These are phyloP conservation scores for Acanthornis magna DNA, from an alignment of 2,797 vertebrate species.

Conservation along the genomic window DNA sequence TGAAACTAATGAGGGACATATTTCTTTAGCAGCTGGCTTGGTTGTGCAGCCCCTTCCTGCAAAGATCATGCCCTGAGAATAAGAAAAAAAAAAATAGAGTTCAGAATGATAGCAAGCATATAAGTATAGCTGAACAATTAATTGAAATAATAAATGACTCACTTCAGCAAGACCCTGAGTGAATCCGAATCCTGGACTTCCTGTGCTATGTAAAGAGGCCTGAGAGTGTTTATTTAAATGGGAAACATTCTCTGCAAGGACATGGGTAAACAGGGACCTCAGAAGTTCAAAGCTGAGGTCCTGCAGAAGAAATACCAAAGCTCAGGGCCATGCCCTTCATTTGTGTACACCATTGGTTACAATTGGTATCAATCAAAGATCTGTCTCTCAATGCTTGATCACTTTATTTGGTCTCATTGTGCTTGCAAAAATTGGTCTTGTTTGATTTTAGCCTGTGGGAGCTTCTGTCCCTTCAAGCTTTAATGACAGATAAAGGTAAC, in stretches of 20 bases:
- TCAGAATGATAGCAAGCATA: conserved; percentile 41
- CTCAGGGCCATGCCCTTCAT: not conserved
- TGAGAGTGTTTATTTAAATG: conserved; percentile 58
- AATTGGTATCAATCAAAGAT: not conserved
- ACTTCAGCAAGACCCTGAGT: conserved; percentile 30
- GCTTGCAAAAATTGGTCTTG: not conserved
- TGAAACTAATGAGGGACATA: conserved; percentile 70
- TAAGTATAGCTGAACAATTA: conserved; percentile 50
- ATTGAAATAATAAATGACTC: conserved; percentile 66
- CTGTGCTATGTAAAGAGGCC: conserved; percentile 13
- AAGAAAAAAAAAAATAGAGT: not conserved
- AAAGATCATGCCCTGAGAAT: conserved; percentile 15
- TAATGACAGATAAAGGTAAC: not conserved
- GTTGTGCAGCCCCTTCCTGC: conserved; percentile 37
- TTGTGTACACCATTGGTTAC: not conserved
- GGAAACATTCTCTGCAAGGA: conserved; percentile 52
- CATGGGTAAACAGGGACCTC: conserved; percentile 44
- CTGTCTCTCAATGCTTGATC: not conserved
- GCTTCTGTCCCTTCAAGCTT: not conserved
- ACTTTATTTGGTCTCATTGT: not conserved
- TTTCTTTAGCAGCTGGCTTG: conserved; percentile 66
- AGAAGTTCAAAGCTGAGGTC: conserved; percentile 42
- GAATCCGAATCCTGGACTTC: conserved; percentile 51
- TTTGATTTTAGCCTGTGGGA: not conserved
- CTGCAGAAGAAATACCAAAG: not conserved